Base-by-base conservation (phyloP, 2,888 invertebrate genomes). In the Epinotia nisella region DNA sequence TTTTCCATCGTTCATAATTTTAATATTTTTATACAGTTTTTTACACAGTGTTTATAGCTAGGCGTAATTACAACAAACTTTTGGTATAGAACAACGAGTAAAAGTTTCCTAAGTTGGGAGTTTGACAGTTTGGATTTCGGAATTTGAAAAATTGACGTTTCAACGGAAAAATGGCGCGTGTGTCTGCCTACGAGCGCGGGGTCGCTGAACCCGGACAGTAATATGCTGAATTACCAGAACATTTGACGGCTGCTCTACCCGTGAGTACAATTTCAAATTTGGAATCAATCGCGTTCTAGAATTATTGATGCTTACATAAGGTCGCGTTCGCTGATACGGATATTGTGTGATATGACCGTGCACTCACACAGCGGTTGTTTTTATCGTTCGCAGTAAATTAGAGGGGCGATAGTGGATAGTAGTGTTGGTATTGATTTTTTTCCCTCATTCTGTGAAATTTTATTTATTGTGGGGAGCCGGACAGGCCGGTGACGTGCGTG, bases 11-110 rank as follows among this genome's bases (percentile, higher is more conserved):
- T 91, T 91, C 88, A 92, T 93, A 93, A 93, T 93, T 93, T 93
- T 93, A 92, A 92, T 92, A 92, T 93, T 93, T 93, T 93, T 93
- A 92, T 93, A 93, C 90, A 90, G 90, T 92, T 93, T 93, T 93
- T 91, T 92, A 93, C 92, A 92, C 90, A 91, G 92, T 93, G 93
- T 92, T 92, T 90, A 89, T 91, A 93, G 85, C 87, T 93, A 92
- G 90, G 87, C 84, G 90, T 90, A 87, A 90, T n/a, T 84, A 89
- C 90, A 89, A 85, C 85, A 82, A 81, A 83, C 81, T 65, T 70
- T 69, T 35, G 35, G 35, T 35, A 64, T 39, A 51, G 67, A 70
- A 74, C 53, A 55, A 61, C 75, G 74, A 76, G 79, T 77, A 78
- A 78, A 83, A 87, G 82, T 87, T 87, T 83, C 79, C 29, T 67